These are phyloP conservation scores for Hylaeus volcanicus DNA, from an alignment of 1,140 invertebrate genomes.

Conservation along the genomic window DNA sequence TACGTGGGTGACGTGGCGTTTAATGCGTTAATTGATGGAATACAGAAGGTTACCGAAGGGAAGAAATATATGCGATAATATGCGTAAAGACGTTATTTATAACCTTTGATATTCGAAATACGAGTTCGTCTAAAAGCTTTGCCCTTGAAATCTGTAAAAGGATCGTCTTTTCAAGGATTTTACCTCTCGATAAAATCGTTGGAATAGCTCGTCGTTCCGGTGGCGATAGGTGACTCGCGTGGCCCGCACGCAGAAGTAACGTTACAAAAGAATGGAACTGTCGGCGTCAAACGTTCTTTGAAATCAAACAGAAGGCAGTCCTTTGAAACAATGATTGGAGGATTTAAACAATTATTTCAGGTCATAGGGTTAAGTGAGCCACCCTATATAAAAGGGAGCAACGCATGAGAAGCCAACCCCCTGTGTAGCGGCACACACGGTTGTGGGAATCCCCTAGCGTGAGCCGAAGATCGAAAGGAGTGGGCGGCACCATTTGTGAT, in stretches of 20 bases:
- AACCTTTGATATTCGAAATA: too few species aligned
- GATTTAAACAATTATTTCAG: conserved; percentile 45
- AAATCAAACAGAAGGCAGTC: conserved; percentile 37
- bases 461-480: conserved; percentile 43
- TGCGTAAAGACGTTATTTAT: too few species aligned
- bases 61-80: too few species aligned
- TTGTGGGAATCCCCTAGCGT: conserved; percentile 57
- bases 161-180: too few species aligned
- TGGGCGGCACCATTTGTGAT: conserved; percentile 42
- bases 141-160: too few species aligned
- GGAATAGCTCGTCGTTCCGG: too few species aligned
- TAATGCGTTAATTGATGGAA: too few species aligned
- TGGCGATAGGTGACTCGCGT: too few species aligned
- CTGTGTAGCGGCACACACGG: conserved; percentile 47
- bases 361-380: conserved; percentile 52
- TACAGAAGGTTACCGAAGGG: too few species aligned
- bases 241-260: not conserved
- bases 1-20: too few species aligned
- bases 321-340: conserved; percentile 19
- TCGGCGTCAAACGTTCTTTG: not conserved
- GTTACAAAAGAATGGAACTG: conserved; percentile 21
- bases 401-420: conserved; percentile 57
- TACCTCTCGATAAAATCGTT: too few species aligned
- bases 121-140: too few species aligned
- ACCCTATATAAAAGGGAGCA: conserved; percentile 55